Percentiles rank a stretch among this genome's conserved stretches.
These are phyloP conservation scores for Pachypanchax playfairii DNA, from an alignment of 2,113 vertebrate species.

Conservation along the genomic window DNA sequence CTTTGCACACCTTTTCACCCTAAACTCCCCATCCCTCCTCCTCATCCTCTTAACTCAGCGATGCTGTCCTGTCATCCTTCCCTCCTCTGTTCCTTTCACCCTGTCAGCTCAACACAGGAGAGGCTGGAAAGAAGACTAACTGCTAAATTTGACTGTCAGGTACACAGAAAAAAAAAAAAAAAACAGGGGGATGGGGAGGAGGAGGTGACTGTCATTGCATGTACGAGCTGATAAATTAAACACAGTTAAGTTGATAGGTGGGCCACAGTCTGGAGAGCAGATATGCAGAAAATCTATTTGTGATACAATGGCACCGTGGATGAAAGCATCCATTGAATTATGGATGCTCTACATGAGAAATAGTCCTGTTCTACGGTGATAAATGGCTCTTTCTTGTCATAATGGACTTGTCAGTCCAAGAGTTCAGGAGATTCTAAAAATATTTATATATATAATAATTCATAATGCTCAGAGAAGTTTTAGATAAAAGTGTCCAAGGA, in stretches of 20 bases:
- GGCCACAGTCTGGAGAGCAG: slow-evolving; percentile 1
- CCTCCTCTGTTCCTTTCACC: neutral
- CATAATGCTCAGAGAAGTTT: neutral
- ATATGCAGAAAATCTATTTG: slow-evolving; percentile 12
- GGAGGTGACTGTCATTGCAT: slow-evolving; percentile 52
- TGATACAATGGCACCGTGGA: slow-evolving; percentile 8
- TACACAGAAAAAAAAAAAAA: slow-evolving; percentile 25
- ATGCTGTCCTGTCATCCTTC: slow-evolving; percentile 5
- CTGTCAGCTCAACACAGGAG: slow-evolving; percentile 50
- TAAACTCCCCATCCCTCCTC: slow-evolving; percentile 4
- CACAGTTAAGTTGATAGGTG: slow-evolving; percentile 6
- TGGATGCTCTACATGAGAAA: slow-evolving; percentile 7
- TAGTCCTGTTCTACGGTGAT: slow-evolving; percentile 9
- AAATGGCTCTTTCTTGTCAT: slow-evolving; percentile 14
- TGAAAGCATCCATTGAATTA: slow-evolving; percentile 19
- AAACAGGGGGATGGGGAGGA: slow-evolving; percentile 13
- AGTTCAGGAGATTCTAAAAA: slow-evolving; percentile 31
- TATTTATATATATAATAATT: neutral
- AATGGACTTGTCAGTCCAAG: slow-evolving; percentile 20
- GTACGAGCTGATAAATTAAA: slow-evolving; percentile 38
- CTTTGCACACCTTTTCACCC: slow-evolving; percentile 44
- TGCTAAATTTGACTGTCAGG: slow-evolving; percentile 63
- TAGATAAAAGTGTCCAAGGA: slow-evolving; percentile 20
- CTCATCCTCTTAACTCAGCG: neutral
- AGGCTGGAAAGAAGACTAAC: slow-evolving; percentile 19